A percentile compares a stretch with the other conserved stretches of the same genome.
These are phyloP conservation scores for Cephus cinctus DNA, from an alignment of 1,140 invertebrate species.

Conservation along the genomic window DNA sequence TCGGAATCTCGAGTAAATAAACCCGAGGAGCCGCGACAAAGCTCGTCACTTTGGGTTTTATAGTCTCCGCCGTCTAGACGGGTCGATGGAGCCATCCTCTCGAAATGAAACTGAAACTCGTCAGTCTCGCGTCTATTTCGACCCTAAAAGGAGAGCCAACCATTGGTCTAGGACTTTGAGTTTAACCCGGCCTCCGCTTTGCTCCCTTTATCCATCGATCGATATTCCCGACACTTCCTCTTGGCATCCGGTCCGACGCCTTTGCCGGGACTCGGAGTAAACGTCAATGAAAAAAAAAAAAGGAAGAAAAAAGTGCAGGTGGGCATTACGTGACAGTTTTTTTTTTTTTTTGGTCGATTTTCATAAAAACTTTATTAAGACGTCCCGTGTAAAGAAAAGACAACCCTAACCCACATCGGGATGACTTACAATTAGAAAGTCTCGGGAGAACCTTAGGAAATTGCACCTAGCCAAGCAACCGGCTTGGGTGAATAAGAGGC, in stretches of 20 bases:
- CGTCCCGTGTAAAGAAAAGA: no score
- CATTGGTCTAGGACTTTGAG: not conserved
- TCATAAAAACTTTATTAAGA: not conserved
- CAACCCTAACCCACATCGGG: no score
- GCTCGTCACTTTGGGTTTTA: not conserved
- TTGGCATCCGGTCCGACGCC: not conserved
- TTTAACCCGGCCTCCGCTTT: not conserved
- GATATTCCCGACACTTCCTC: not conserved
- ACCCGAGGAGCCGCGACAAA: not conserved
- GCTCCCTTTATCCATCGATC: not conserved
- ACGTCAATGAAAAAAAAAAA: not conserved
- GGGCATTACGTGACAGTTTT: not conserved
- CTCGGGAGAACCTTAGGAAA: no score
- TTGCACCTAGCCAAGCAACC: no score
- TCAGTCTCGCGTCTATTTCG: not conserved
- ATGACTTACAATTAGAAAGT: no score
- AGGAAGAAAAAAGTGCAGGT: not conserved
- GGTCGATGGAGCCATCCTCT: not conserved
- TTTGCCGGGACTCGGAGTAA: not conserved
- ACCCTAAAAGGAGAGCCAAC: not conserved
- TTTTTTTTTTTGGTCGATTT: slow-evolving; percentile 1
- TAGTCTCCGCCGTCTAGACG: not conserved
- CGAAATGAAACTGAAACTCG: not conserved
- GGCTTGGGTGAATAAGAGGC: no score
- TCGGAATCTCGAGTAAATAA: not conserved